phyloP scores from a whole-genome alignment of 1,140 invertebrate genomes.

The Lordiphosa collinella region DNA sequence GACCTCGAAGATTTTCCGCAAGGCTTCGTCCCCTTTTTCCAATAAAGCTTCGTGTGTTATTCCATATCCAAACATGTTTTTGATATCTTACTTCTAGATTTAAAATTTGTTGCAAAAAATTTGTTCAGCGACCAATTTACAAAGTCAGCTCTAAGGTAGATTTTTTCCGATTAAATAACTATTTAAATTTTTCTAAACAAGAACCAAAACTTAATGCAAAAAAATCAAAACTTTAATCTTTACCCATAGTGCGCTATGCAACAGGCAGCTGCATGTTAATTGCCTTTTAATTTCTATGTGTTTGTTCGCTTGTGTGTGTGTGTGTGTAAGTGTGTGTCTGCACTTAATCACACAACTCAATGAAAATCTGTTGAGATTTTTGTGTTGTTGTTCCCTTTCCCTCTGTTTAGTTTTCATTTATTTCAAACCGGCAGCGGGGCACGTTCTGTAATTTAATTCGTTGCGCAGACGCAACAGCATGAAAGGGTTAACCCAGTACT shows the following conservation, averaged over 20 bases:
- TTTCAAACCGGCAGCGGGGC: slow-evolving; percentile 23
- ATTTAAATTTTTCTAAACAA: too few species aligned
- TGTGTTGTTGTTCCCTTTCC: slow-evolving; percentile 19
- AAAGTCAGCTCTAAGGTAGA: too few species aligned
- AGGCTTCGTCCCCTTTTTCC: too few species aligned
- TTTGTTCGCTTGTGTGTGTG: slow-evolving; percentile 6
- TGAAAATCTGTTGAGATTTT: slow-evolving; percentile 34
- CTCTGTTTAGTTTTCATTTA: not conserved
- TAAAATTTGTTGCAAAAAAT: too few species aligned
- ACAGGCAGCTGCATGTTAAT: slow-evolving; percentile 63
- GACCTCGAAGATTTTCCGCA: too few species aligned
- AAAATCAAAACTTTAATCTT: too few species aligned
- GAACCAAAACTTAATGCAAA: too few species aligned
- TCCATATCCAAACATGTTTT: too few species aligned
- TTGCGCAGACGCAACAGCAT: slow-evolving; percentile 58
- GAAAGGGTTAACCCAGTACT: slow-evolving; percentile 38
- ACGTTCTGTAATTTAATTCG: slow-evolving; percentile 76
- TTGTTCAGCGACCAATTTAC: too few species aligned
- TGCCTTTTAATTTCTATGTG: slow-evolving; percentile 67
- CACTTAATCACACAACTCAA: slow-evolving; percentile 51
- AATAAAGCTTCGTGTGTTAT: too few species aligned
- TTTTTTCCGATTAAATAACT: too few species aligned
- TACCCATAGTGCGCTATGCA: slow-evolving; percentile 21
- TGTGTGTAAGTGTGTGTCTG: slow-evolving; percentile 16
- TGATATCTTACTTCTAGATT: too few species aligned